These are phyloP conservation scores for Zhuqinia jingwanae DNA, from an alignment of 2,888 invertebrate genomes.

Conservation along the genomic window DNA sequence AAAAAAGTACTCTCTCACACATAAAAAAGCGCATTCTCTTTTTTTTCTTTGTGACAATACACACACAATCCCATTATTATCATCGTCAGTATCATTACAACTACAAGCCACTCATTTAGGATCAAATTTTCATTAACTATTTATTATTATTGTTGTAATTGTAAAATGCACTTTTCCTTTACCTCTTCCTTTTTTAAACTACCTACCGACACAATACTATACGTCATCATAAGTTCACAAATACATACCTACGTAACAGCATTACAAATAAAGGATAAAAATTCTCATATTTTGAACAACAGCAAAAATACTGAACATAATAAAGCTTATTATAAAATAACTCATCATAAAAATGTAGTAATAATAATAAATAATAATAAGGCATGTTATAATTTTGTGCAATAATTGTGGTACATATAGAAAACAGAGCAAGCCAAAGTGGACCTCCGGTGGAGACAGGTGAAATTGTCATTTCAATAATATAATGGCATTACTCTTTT, in stretches of 20 bases:
- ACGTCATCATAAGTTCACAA: background rate
- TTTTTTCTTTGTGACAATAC: background rate
- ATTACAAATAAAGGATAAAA: no score
- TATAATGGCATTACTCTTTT: background rate
- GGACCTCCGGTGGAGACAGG: background rate
- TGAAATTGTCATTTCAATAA: background rate
- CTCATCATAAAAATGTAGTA: conserved; percentile 8
- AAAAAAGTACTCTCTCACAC: background rate
- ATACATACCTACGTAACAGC: no score
- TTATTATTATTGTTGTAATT: background rate
- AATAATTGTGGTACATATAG: background rate
- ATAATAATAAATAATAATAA: conserved; percentile 9
- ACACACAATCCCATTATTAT: background rate
- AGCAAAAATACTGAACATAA: conserved; percentile 9
- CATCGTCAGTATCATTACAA: conserved; percentile 3
- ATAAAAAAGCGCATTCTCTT: background rate
- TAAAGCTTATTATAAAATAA: background rate
- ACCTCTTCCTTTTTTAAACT: conserved; percentile 8
- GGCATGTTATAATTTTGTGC: background rate
- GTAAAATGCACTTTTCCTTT: conserved; percentile 44
- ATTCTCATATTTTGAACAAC: background rate
- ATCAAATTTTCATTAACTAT: conserved; percentile 43
- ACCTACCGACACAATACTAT: background rate
- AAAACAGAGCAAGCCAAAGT: background rate
- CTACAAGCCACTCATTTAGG: no score